phyloP scores from a whole-genome alignment of 2,113 vertebrate genomes.

The Epinephelus moara region DNA sequence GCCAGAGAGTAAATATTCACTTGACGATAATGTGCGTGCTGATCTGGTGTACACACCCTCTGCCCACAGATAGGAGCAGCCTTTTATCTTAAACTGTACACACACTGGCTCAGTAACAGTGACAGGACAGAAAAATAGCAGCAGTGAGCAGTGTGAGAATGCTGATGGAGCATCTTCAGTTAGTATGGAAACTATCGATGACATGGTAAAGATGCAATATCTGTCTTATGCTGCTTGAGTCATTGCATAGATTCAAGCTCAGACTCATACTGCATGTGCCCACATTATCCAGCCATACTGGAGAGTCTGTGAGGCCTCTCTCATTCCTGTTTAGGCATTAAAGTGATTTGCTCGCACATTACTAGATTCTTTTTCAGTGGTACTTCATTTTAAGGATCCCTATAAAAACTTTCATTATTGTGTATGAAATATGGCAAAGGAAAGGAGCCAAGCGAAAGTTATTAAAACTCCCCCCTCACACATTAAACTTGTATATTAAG shows the following conservation, averaged over 20 bases:
- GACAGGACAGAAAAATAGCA: slow-evolving; percentile 22
- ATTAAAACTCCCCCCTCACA: slow-evolving; percentile 7
- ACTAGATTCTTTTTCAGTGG: background rate
- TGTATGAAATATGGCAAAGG: slow-evolving; percentile 28
- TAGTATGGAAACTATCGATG: slow-evolving; percentile 7
- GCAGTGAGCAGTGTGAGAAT: slow-evolving; percentile 22
- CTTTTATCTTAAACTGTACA: slow-evolving; percentile 67
- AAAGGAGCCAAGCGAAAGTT: background rate
- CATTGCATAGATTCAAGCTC: background rate
- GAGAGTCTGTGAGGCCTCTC: background rate
- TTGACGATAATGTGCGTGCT: slow-evolving; percentile 68
- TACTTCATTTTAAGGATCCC: slow-evolving; percentile 30
- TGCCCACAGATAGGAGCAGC: slow-evolving; percentile 73
- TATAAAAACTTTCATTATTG: slow-evolving; percentile 33
- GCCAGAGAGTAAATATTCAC: slow-evolving; percentile 74
- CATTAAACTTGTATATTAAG: slow-evolving; percentile 21
- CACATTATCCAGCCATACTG: background rate
- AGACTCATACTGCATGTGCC: background rate
- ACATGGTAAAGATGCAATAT: background rate
- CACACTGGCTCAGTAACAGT: slow-evolving; percentile 34
- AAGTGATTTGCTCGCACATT: slow-evolving; percentile 15
- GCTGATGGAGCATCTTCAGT: slow-evolving; percentile 55
- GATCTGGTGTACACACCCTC: slow-evolving; percentile 72
- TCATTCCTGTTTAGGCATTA: background rate
- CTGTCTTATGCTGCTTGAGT: background rate